Percentiles rank a stretch among this genome's conserved stretches.
These are phyloP conservation scores for Propsilocerus akamusi DNA, from an alignment of 1,140 invertebrate species.

Conservation along the genomic window DNA sequence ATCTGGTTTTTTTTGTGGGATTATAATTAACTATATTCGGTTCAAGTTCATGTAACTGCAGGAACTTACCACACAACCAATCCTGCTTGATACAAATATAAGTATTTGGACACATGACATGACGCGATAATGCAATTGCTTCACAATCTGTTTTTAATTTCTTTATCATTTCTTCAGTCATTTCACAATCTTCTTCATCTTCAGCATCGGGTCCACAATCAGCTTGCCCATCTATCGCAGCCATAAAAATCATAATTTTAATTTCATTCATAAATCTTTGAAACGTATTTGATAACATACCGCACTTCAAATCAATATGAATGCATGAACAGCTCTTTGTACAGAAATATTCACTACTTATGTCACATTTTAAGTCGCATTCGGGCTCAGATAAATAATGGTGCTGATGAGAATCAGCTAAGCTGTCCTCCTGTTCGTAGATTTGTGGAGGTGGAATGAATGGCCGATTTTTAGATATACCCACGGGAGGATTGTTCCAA, in stretches of 20 bases:
- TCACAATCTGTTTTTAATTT: slow-evolving; percentile 32
- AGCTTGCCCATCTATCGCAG: slow-evolving; percentile 30
- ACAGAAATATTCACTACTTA: background rate
- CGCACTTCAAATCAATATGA: background rate
- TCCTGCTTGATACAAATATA: slow-evolving; percentile 52
- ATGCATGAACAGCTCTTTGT: background rate
- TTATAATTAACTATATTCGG: slow-evolving; percentile 21
- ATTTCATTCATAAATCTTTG: no score
- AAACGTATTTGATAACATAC: no score
- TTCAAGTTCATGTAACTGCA: no score
- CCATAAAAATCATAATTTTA: no score
- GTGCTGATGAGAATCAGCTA: no score
- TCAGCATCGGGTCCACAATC: slow-evolving; percentile 39
- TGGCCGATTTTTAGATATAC: no score
- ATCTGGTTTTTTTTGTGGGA: slow-evolving; percentile 7
- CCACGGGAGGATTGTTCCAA: no score
- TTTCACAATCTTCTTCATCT: slow-evolving; percentile 44
- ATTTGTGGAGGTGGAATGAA: no score
- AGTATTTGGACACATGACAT: slow-evolving; percentile 44
- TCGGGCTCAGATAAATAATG: no score
- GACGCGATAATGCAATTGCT: slow-evolving; percentile 28
- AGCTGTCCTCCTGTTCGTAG: no score
- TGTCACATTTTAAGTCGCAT: background rate
- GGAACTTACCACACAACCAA: slow-evolving; percentile 53
- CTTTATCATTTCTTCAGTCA: slow-evolving; percentile 19